Evolutionary conservation across 2,113 vertebrate species (phyloP), one percentile per base, ranked within the genome.

Genomic region (Puma concolor): DNA sequence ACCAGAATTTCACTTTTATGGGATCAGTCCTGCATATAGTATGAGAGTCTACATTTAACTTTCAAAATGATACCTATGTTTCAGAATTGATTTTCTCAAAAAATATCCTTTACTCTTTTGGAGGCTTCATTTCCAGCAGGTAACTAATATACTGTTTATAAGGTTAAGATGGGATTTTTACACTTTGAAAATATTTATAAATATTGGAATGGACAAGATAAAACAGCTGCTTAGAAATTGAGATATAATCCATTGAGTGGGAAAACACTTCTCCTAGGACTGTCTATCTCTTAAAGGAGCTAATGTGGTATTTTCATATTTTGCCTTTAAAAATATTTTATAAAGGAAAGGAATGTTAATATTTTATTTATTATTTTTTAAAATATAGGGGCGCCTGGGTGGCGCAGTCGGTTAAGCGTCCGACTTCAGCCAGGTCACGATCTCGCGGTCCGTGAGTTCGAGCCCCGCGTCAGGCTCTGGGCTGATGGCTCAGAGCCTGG

Each of bases 281-380:
- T 21, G 4, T 16, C 38, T 82, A 1, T 80, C 50, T 94, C 50
- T 84, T 72, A 83, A 72, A 7, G 7, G 31, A 92, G 57, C n/a
- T 63, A 80, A 17, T 11, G 33, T 69, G 33, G 31, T 54, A 63
- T 67, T 81, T 88, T 83, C 29, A 72, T 81, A 88, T 67, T 93
- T 79, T 94, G 29, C 23, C 57, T 85, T 92, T 36, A 82, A 93
- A 94, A 77, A 48, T 76, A 85, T 60, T 77, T 82, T 83, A 27
- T 77, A 91, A 81, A 84, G 71, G 17, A n/a, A 76, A 88, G 86
- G 10, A 21, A 25, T 19, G 64, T 67, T 79, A 76, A 44, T 71
- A 79, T 81, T 91, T 93, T 94, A 93, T 60, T 5, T 23, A 60
- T 60, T 60, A 60, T 23, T 60, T 60, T 57, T 60, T 10, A 7